Conservation (phyloP, 1,140 invertebrate species). For the Dinothrombium tinctorium region DNA sequence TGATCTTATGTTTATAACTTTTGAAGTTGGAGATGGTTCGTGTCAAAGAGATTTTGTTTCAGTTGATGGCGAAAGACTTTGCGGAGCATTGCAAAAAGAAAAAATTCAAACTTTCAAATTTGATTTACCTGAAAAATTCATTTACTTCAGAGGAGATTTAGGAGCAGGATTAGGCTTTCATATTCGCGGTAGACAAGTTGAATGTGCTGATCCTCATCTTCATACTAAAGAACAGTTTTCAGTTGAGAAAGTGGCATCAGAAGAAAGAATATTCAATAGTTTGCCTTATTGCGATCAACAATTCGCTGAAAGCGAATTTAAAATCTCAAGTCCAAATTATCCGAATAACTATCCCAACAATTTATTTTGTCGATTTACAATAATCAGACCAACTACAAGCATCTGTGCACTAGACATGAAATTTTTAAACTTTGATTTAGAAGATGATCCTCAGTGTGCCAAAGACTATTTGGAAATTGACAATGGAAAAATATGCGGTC, state of each 20-base stretch:
- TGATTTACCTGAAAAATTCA: constrained; percentile 8
- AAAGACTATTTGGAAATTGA: constrained; percentile 17
- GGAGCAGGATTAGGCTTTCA: constrained; percentile 9
- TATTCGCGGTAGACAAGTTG: constrained; percentile 13
- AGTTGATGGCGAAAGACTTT: constrained; percentile 14
- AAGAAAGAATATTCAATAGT: no score
- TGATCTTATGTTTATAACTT: constrained; percentile 11
- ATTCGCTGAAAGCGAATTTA: constrained; percentile 10
- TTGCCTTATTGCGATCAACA: constrained; percentile 9
- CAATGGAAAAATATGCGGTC: constrained; percentile 14
- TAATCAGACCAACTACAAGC: constrained; percentile 4
- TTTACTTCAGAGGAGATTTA: constrained; percentile 9
- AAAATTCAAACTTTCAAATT: constrained; percentile 12
- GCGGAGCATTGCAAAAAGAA: constrained; percentile 8
- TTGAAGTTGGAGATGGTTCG: constrained; percentile 6
- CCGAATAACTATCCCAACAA: constrained; percentile 11
- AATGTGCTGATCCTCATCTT: constrained; percentile 7
- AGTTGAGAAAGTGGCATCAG: no score
- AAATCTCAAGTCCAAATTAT: constrained; percentile 10
- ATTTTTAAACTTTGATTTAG: constrained; percentile 15
- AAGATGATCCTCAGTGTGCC: constrained; percentile 13
- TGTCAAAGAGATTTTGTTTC: constrained; percentile 12
- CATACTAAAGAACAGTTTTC: background rate
- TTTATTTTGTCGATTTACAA: constrained; percentile 11
- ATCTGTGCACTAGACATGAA: constrained; percentile 15